These are phyloP conservation scores for Lepidocyrtoides sp. DNA, from an alignment of 2,888 invertebrate genomes.

Conservation along the genomic window DNA sequence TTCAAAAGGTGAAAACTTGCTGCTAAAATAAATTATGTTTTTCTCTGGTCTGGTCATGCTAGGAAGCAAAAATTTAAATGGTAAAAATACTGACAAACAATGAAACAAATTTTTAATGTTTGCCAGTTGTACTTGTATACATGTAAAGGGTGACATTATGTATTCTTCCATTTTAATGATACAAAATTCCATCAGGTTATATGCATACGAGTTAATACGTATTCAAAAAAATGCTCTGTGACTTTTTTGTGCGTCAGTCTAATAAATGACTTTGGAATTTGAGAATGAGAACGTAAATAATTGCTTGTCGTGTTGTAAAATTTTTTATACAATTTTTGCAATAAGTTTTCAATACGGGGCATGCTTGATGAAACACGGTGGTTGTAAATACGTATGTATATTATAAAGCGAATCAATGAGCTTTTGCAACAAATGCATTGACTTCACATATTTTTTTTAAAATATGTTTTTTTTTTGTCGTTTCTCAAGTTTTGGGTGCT, in stretches of 20 bases:
- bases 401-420: too few relatives aligned
- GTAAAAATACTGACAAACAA: not conserved
- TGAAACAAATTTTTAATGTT: not conserved
- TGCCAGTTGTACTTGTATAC: too few relatives aligned
- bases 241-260: not conserved
- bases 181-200: not conserved
- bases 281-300: not conserved
- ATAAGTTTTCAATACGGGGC: not conserved
- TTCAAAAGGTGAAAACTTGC: slow-evolving; percentile 17
- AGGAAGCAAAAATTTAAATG: too few relatives aligned
- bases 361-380: too few relatives aligned
- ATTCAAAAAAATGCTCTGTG: not conserved
- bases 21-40: too few relatives aligned
- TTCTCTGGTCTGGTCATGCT: too few relatives aligned
- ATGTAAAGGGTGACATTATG: not conserved
- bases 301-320: slow-evolving; percentile 16
- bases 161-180: not conserved
- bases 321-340: not conserved
- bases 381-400: too few relatives aligned
- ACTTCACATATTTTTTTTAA: too few relatives aligned
- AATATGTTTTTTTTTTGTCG: too few relatives aligned
- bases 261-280: not conserved
- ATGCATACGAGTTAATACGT: too few relatives aligned
- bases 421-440: too few relatives aligned
- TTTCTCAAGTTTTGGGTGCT: not conserved